Percentiles rank a stretch among this genome's conserved stretches.
Evolutionary conservation across 2,797 vertebrate species (phyloP).

Genomic region (Anniella stebbinsi): DNA sequence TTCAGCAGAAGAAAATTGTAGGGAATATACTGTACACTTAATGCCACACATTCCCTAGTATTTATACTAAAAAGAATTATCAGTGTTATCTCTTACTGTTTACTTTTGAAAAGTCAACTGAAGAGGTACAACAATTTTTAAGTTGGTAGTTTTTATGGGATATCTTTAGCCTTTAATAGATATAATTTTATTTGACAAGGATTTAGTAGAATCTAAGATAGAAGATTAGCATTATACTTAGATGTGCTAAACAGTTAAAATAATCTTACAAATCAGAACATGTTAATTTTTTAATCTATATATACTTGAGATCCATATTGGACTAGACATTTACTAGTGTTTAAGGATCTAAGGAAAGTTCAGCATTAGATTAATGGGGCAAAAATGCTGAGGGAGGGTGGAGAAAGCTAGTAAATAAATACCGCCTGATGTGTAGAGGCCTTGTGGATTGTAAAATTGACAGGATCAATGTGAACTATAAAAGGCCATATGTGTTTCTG

Average conservation of each 20-base stretch:
- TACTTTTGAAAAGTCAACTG: neutral
- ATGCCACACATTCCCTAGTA: neutral
- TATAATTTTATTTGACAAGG: neutral
- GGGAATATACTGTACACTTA: neutral
- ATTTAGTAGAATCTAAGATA: neutral
- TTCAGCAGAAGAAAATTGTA: neutral
- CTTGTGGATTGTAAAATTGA: conserved; percentile 63
- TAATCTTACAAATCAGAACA: conserved; percentile 35
- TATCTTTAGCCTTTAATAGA: conserved; percentile 18
- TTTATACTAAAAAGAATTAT: neutral
- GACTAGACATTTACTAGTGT: conserved; percentile 49
- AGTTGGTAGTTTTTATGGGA: neutral
- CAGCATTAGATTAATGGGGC: conserved; percentile 47
- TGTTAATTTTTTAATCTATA: conserved; percentile 27
- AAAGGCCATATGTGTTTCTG: conserved; percentile 55
- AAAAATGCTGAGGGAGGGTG: conserved; percentile 53
- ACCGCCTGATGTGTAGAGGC: conserved; percentile 37
- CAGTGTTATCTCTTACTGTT: neutral
- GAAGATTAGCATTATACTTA: neutral
- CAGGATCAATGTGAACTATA: conserved; percentile 60
- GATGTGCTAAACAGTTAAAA: conserved; percentile 28
- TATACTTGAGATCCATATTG: conserved; percentile 30
- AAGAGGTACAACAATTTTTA: neutral
- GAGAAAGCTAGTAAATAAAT: conserved; percentile 65
- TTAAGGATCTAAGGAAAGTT: conserved; percentile 55